Evolutionary conservation across 2,797 vertebrate genomes (phyloP).

Genomic region (Clarias platycephalus): DNA sequence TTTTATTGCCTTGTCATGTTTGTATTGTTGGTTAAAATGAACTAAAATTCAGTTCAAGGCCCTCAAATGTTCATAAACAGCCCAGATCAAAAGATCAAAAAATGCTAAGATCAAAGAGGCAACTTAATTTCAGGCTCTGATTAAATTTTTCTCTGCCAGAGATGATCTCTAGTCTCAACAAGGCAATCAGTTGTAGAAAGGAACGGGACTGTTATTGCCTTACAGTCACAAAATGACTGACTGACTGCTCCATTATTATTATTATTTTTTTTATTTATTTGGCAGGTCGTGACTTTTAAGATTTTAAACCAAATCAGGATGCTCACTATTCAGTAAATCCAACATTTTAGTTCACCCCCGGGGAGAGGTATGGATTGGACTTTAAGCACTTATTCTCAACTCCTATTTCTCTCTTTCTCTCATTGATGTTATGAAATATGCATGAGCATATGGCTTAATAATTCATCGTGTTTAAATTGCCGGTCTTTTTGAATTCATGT

Average conservation of each 20-base stretch:
- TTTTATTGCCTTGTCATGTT: too few relatives aligned
- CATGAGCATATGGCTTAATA: conserved; percentile 43
- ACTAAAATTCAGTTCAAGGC: background rate
- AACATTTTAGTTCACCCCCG: background rate
- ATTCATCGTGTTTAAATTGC: conserved; percentile 42
- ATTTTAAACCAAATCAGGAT: background rate
- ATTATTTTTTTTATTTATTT: too few relatives aligned
- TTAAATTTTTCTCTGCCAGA: background rate
- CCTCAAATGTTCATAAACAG: background rate
- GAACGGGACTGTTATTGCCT: background rate
- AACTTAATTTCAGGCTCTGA: background rate
- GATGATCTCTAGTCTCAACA: background rate
- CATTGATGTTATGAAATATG: conserved; percentile 39
- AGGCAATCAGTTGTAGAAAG: background rate
- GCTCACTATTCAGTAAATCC: conserved; percentile 4
- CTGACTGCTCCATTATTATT: background rate
- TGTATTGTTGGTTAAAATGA: too few relatives aligned
- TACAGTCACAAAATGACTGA: background rate
- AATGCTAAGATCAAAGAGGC: background rate
- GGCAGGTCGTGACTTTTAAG: background rate
- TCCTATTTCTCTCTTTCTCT: conserved; percentile 36
- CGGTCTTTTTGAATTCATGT: conserved; percentile 33
- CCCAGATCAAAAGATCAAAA: too few relatives aligned
- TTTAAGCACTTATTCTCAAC: conserved; percentile 26
- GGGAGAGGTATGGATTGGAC: background rate